A percentile compares a stretch with the other conserved stretches of the same genome.
Evolutionary conservation across 2,888 invertebrate genomes (phyloP).

Genomic region (Notodonta ziczac): DNA sequence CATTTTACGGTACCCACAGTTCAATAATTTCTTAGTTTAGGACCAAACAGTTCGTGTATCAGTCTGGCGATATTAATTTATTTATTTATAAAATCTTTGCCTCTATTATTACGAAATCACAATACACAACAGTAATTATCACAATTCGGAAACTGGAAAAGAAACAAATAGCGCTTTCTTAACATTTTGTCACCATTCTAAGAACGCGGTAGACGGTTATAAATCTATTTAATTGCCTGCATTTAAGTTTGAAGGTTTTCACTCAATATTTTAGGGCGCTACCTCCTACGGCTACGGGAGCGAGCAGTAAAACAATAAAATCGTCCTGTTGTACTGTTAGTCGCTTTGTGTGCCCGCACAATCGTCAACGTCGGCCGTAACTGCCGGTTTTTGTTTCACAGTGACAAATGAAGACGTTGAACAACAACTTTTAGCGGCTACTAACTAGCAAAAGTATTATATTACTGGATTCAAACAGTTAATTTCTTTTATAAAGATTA

Average conservation of each 20-base stretch:
- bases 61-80: no score
- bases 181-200: conserved; percentile 57
- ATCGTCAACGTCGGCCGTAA: conserved; percentile 66
- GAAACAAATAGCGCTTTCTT: conserved; percentile 42
- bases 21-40: no score
- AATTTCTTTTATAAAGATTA: no score
- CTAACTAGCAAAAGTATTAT: background rate
- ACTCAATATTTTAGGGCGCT: conserved; percentile 68
- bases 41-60: no score
- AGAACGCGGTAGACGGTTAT: conserved; percentile 69
- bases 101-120: conserved; percentile 21
- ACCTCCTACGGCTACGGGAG: conserved; percentile 80
- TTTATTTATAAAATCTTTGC: no score
- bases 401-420: conserved; percentile 72
- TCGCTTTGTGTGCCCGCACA: conserved; percentile 60
- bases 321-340: conserved; percentile 70
- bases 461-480: background rate
- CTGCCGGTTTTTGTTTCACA: conserved; percentile 65
- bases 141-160: conserved; percentile 48
- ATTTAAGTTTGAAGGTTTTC: conserved; percentile 61
- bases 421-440: conserved; percentile 46
- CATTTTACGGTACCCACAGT: no score
- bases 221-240: conserved; percentile 79
- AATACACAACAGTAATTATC: conserved; percentile 52
- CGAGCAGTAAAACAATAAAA: conserved; percentile 79